These are phyloP conservation scores for Limnephilus lunatus DNA, from an alignment of 2,888 invertebrate genomes.

Conservation along the genomic window DNA sequence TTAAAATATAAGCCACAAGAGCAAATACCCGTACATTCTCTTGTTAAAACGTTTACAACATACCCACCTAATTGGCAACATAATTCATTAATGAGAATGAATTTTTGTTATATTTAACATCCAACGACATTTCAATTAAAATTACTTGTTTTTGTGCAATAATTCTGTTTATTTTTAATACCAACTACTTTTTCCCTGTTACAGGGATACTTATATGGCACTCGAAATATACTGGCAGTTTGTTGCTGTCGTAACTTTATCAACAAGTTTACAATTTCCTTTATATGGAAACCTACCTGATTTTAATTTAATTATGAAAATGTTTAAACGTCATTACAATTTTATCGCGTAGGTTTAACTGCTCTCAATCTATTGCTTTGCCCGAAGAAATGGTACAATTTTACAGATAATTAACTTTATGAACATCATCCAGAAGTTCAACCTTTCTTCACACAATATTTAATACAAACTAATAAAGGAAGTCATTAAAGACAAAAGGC, in stretches of 20 bases:
- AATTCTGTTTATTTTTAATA: neutral
- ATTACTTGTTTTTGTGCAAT: neutral
- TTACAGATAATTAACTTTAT: constrained; percentile 27
- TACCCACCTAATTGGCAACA: neutral
- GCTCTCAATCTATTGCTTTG: neutral
- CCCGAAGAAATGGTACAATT: neutral
- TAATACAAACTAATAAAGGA: constrained; percentile 18
- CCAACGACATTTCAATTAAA: neutral
- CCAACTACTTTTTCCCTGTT: neutral
- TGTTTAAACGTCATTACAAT: neutral
- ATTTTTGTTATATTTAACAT: neutral
- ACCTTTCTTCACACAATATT: neutral
- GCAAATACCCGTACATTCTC: neutral
- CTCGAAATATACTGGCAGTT: neutral
- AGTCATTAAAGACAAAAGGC: neutral
- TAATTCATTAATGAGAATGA: neutral
- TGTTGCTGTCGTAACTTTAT: neutral
- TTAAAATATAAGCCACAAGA: neutral
- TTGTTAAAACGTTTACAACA: neutral
- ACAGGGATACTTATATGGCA: neutral
- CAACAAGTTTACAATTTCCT: neutral
- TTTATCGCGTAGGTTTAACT: neutral
- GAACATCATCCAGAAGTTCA: neutral
- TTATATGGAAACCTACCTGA: neutral
- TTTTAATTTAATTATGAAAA: neutral